phyloP scores from a whole-genome alignment of 2,888 invertebrate genomes.

The Chalcis sispes region DNA sequence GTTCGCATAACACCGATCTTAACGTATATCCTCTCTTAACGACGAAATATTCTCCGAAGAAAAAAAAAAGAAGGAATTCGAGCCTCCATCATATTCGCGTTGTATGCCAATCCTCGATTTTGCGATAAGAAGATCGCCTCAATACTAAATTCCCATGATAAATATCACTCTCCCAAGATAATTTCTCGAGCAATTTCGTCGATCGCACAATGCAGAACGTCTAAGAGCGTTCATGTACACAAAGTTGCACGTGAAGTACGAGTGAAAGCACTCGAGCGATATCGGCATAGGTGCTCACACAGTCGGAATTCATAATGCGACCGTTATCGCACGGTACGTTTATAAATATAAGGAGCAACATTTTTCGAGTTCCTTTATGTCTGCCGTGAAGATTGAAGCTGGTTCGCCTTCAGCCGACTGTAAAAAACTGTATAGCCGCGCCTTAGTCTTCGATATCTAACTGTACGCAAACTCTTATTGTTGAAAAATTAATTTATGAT shows the following conservation, averaged over 20 bases:
- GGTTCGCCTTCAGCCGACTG: constrained; percentile 40
- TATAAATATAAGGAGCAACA: constrained; percentile 19
- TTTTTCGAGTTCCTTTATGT: constrained; percentile 39
- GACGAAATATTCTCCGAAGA: background rate
- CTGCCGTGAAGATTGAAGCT: constrained; percentile 5
- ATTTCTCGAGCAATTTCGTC: background rate
- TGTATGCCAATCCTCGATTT: constrained; percentile 15
- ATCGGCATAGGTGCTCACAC: constrained; percentile 22
- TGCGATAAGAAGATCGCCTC: constrained; percentile 4
- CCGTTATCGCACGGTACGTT: constrained; percentile 13
- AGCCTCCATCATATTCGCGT: too few relatives aligned
- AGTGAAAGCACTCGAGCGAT: constrained; percentile 29
- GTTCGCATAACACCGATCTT: too few relatives aligned
- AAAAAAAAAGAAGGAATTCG: too few relatives aligned
- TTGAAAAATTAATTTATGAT: too few relatives aligned
- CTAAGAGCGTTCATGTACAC: too few relatives aligned
- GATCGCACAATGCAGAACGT: too few relatives aligned
- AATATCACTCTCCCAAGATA: background rate
- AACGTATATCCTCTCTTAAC: too few relatives aligned
- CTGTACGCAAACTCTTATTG: too few relatives aligned
- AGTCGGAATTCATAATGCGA: constrained; percentile 31
- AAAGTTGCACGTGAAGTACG: background rate
- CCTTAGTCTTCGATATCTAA: background rate
- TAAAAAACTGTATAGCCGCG: constrained; percentile 10
- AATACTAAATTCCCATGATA: constrained; percentile 28